phyloP scores from a whole-genome alignment of 2,797 vertebrate genomes.

The Natrix natrix region DNA sequence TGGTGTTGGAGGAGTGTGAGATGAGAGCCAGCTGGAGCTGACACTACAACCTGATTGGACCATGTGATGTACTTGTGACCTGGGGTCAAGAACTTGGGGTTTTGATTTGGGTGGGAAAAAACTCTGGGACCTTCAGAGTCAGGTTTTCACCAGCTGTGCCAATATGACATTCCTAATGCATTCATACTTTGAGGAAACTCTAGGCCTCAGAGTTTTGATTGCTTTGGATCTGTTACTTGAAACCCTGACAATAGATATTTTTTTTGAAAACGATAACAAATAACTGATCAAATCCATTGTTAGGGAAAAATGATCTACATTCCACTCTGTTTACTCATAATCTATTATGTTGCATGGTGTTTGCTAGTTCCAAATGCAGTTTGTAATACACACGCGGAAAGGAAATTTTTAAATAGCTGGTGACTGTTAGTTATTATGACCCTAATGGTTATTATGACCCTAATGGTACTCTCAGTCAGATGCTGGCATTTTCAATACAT shows the following conservation, averaged over 20 bases:
- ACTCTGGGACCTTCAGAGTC: no score
- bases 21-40: no score
- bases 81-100: no score
- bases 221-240: no score
- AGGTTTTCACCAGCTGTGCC: no score
- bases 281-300: background rate
- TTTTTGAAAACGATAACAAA: background rate
- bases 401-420: constrained; percentile 31
- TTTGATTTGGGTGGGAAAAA: no score
- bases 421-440: constrained; percentile 33
- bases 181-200: no score
- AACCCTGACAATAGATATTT: background rate
- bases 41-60: no score
- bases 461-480: background rate
- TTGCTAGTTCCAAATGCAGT: constrained; percentile 19
- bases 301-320: background rate
- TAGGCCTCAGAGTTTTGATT: no score
- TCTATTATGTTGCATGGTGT: background rate
- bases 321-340: background rate
- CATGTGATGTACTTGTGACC: no score
- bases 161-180: no score
- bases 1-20: no score
- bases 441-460: background rate
- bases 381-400: constrained; percentile 3
- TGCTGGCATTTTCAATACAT: constrained; percentile 25